Base-by-base conservation (phyloP, 2,113 vertebrate species). In the Urocitellus parryii region DNA sequence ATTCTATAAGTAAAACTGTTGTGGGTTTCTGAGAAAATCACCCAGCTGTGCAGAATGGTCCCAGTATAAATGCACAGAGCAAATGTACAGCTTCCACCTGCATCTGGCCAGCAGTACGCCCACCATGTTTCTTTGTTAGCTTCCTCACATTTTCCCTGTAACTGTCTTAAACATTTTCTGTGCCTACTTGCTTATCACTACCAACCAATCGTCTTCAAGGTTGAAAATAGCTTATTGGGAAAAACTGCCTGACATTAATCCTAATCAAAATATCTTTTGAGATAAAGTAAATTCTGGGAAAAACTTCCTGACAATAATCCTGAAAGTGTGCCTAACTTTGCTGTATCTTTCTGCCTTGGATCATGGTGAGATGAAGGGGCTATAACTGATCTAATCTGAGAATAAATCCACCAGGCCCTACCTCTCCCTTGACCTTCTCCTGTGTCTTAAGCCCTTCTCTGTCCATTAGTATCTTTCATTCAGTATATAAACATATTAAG, bases 11-110 rank as follows among this genome's bases (percentile, higher is more conserved):
- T 80, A 90, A 87, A 88, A 78, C 70, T 67, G 22, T 48, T 74
- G 74, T 72, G 65, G 16, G 13, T 32, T 76, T 61, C 91, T 72
- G 74, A 95, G 91, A 94, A 93, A 93, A 53, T 88, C 63, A 37
- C 10, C 72, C 58, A 88, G 7, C 83, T 88, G 37, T 63, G 82
- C 24, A 27, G 42, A 92, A 1, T 7, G 82, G 42, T 61, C 45
- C 24, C 92, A n/a, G 61, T 17, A n/a, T 37, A 83, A 32, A 84
- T 18, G 73, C 20, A 20, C 8, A 32, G 63, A 76, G 77, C 80
- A 83, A 67, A 80, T 8, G 65, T 6, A 1, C 24, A 65, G 79
- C 29, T 93, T 65, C 86, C 18, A 11, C 17, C 18, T 24, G 72
- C 37, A 24, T 0, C 61, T 10, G 63, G 74, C 42, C 10, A 3